phyloP scores from a whole-genome alignment of 1,140 invertebrate genomes.

The Psix sp. region DNA sequence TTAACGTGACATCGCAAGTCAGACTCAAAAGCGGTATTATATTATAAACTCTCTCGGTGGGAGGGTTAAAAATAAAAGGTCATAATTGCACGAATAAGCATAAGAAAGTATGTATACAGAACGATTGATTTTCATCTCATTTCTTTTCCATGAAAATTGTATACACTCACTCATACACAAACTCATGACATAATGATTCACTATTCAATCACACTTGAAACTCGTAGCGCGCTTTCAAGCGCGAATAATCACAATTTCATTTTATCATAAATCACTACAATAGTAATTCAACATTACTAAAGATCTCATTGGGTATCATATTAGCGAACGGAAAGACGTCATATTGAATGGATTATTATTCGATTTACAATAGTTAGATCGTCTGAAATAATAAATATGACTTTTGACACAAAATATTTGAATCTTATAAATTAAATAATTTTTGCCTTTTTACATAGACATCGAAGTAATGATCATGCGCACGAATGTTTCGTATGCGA shows the following conservation, averaged over 20 bases:
- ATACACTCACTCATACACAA: slow-evolving; percentile 47
- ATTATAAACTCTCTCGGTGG: too few species aligned
- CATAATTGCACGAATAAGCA: slow-evolving; percentile 37
- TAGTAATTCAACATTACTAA: slow-evolving; percentile 68
- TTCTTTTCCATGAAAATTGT: slow-evolving; percentile 48
- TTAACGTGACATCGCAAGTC: too few species aligned
- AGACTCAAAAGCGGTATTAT: too few species aligned
- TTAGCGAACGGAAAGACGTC: slow-evolving; percentile 58
- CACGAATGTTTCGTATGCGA: slow-evolving; percentile 4
- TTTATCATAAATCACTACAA: slow-evolving; percentile 74
- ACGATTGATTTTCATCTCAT: slow-evolving; percentile 42
- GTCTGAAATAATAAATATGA: slow-evolving; percentile 45
- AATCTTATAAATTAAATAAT: slow-evolving; percentile 27
- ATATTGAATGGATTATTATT: slow-evolving; percentile 43
- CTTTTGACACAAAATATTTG: slow-evolving; percentile 26
- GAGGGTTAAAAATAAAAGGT: slow-evolving; percentile 3
- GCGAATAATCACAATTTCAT: slow-evolving; percentile 71
- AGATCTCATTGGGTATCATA: slow-evolving; percentile 64
- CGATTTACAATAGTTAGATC: slow-evolving; percentile 30
- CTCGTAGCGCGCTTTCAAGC: slow-evolving; percentile 60
- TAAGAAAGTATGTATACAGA: slow-evolving; percentile 22
- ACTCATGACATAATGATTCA: slow-evolving; percentile 41
- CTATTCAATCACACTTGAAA: slow-evolving; percentile 51
- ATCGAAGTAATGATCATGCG: too few species aligned
- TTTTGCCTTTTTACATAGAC: too few species aligned